Base-by-base conservation (phyloP, 2,113 vertebrate species). In the Cygnus buccinator region DNA sequence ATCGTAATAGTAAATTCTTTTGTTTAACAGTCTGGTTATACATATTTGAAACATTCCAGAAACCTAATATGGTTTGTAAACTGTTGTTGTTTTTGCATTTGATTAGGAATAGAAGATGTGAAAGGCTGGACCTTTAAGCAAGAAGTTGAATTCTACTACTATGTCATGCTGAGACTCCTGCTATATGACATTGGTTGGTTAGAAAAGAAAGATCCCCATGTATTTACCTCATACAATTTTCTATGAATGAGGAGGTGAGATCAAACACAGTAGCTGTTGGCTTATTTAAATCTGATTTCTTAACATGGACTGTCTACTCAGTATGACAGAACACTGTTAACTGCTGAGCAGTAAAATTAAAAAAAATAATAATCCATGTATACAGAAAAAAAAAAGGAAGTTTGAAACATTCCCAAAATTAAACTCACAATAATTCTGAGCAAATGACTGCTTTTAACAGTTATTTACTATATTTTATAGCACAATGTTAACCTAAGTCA, bases 381-480 rank as follows among this genome's bases (percentile, higher is more conserved):
- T 17, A 48, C 19, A 59, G 5, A 29, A 58, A 44, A 59, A 52
- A 79, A 25, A 87, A 73, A 22, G n/a, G 61, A 85, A 84, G 71
- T 33, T 73, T 95, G 88, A 96, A 80, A 48, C 76, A 87, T 93
- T 96, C 92, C 91, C 92, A 94, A 96, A 95, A 96, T 95, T 71
- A 94, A 96, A 91, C 94, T 95, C 86, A 58, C 94, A 97, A 97
- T 97, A 93, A 94, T 97, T 97, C 93, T 89, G 86, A 97, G 85
- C 93, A 98, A 98, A 97, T 97, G 94, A 97, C 95, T 93, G 78
- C 95, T 97, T 96, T 97, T 96, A 98, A 97, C 87, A 97, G 96
- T 98, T 98, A 97, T 98, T 98, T 98, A 98, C 97, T 82, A 39
- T 82, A 82, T 95, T 98, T 98, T 97, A 97, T 93, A 96, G 95